Conservation (phyloP, 2,113 vertebrate genomes). For the Anser brachyrhynchus region DNA sequence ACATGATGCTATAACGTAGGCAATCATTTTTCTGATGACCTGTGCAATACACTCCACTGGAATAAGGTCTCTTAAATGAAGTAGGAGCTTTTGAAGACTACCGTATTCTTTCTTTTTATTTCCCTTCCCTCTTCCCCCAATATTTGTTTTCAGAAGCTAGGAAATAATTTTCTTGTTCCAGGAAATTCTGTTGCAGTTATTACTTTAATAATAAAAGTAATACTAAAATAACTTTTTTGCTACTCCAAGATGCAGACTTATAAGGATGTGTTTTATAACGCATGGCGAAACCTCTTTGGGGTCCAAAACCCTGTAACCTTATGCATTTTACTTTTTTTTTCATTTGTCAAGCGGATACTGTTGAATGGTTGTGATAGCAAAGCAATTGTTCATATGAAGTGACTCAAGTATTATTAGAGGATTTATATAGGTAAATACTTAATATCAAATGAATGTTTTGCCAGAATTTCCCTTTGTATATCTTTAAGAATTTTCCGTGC, state of each 20-base stretch:
- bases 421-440: background rate
- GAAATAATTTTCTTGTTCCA: background rate
- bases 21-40: too few species aligned
- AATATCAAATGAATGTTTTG: background rate
- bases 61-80: too few species aligned
- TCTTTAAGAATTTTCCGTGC: background rate
- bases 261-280: background rate
- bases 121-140: background rate
- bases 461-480: background rate
- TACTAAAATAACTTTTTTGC: too few species aligned
- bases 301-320: background rate
- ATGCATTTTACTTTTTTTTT: background rate
- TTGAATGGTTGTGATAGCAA: background rate
- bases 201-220: background rate
- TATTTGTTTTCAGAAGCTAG: background rate
- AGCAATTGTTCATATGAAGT: background rate
- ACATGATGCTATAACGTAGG: too few species aligned
- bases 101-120: too few species aligned
- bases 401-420: background rate
- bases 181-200: background rate
- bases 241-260: background rate
- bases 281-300: background rate
- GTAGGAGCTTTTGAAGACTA: too few species aligned
- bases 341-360: background rate
- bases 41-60: too few species aligned